Conservation (phyloP, 64 coral and sea anemone genomes). For the Orbicella faveolata region DNA sequence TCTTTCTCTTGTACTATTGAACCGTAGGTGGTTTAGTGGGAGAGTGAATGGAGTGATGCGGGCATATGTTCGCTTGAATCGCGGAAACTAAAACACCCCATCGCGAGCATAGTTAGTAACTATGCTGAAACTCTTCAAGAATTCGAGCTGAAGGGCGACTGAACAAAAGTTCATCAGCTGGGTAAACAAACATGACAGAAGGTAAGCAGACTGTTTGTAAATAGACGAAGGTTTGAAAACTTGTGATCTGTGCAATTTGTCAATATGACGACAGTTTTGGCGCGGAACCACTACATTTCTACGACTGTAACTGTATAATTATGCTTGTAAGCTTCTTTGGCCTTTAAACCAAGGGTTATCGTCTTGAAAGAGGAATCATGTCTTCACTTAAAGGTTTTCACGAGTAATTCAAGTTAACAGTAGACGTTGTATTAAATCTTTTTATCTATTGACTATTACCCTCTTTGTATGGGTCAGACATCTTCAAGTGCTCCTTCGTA, state of each 20-base stretch:
- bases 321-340: slow-evolving; percentile 7
- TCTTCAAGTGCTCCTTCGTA: neutral
- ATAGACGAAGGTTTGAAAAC: neutral
- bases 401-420: neutral
- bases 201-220: neutral
- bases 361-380: neutral
- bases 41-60: neutral
- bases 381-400: neutral
- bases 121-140: neutral
- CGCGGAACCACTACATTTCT: neutral
- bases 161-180: neutral
- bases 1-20: neutral
- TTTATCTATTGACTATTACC: neutral
- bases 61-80: neutral
- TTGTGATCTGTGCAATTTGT: neutral
- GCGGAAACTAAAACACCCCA: neutral
- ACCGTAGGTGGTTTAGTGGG: neutral
- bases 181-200: slow-evolving; percentile 1
- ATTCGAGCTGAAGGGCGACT: neutral
- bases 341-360: neutral
- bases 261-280: neutral
- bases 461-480: neutral
- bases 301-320: neutral
- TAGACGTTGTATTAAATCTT: neutral
- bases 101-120: neutral